Evolutionary conservation across 2,888 invertebrate genomes (phyloP), one percentile per base, ranked within the genome.

Genomic region (Yponomeuta evonymella): DNA sequence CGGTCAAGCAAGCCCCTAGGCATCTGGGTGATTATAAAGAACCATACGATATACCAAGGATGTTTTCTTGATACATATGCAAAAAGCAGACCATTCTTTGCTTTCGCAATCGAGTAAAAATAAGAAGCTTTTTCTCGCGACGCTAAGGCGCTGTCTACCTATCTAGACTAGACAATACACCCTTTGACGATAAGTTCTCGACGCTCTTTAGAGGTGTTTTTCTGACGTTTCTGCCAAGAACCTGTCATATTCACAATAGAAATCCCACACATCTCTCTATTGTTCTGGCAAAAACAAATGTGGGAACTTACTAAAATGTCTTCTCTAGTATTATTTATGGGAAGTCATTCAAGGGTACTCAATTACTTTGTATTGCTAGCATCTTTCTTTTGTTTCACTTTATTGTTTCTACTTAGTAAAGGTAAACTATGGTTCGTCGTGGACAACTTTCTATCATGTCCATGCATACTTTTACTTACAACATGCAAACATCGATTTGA

Each of bases 231-330:
- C 15, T 58, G 51, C 15, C 12, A 12, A 58, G 15, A 58, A 5
- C 51, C 12, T 15, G 51, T 15, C 51, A 12, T 58, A 12, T 58
- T 58, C 51, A 78, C 29, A 65, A 29, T 30, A 65, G 33, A 76
- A 79, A 75, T 77, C 77, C 81, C 79, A 79, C 81, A 81, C 81
- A 78, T 79, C 76, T 77, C 75, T 70, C 80, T 76, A 84, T 86
- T 86, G 85, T 86, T 72, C 77, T 74, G 70, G 51, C 70, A 77
- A 76, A 75, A 77, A 75, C 72, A 73, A 75, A 77, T 75, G 76
- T 72, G 69, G 67, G 30, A 48, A 70, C 70, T 72, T 63, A 63
- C 67, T 51, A 43, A 29, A 48, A 70, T 71, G 12, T 73, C 70
- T 67, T 73, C 51, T 30, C 48, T 58, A 43, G 33, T n/a, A 71